Evolutionary conservation across 2,113 vertebrate genomes (phyloP), one percentile per base, ranked within the genome.

Genomic region (Oreochromis aureus): DNA sequence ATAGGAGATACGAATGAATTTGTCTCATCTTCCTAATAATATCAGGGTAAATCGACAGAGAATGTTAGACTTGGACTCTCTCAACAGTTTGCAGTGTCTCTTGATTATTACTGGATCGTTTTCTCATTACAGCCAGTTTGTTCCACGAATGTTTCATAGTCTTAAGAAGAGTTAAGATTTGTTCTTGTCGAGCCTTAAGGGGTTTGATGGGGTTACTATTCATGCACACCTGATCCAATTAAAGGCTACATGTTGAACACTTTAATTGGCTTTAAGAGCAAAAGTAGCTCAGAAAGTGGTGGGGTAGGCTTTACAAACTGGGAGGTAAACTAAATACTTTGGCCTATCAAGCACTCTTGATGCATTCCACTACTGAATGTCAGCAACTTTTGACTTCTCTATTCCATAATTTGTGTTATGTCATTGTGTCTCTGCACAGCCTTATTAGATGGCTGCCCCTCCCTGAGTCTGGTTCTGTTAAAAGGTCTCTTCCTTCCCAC

Each of bases 161-260:
- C 73, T 51, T 78, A 78, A 78, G 71, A 19, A 48, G 44, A 78
- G 46, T 32, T 11, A 51, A 41, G 15, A 34, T 44, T 34, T 54
- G 44, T 48, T 16, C 27, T 66, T 6, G 11, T 56, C 5, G 39
- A 27, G 48, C 66, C 30, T 66, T 84, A 8, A 76, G 48, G 41
- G 86, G 48, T 90, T 41, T 86, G 6, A 27, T 39, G 27, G 6
- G 13, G 78, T 10, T 84, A 58, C 89, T 94, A 87, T 90, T 93
- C 84, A 82, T 16, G 18, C 41, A 83, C 86, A 91, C 73, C 48
- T 88, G 86, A 93, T 91, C 91, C 89, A 91, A 87, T 93, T 90
- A 91, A 81, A 91, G 84, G 87, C 69, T 80, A 34, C 54, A 24
- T 44, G 48, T 44, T 55, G 16, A 79, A 85, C 79, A 58, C 39